Base-by-base conservation (phyloP, 2,797 vertebrate genomes). In the Dryobates pubescens region DNA sequence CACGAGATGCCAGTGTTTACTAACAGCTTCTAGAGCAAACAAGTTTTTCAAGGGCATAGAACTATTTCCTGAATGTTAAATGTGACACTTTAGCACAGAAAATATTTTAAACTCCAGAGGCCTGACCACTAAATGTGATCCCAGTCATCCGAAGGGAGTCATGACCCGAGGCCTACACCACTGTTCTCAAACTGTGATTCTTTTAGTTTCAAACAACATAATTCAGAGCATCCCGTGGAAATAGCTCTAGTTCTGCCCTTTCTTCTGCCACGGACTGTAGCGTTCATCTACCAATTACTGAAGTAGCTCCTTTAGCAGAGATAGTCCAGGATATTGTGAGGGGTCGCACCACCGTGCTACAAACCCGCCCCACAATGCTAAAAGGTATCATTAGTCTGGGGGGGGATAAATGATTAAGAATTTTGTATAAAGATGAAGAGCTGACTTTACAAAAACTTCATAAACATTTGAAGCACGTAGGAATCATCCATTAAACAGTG, bases 191-290 rank as follows among this genome's bases (percentile, higher is more conserved):
- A 95, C 91, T 45, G 82, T 0, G 2, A 88, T 57, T 83, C 88
- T 87, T 79, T 62, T 30, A 5, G 71, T 96, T 97, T 96, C 96
- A 93, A 95, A 96, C 79, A 94, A 75, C 20, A 10, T 69, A 67
- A 93, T 94, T 94, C 95, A 88, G 91, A 94, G 80, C 87, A 91
- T 95, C 88, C 93, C 86, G 86, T 68, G 90, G 83, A 97, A 95
- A 97, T n/a, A 88, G 82, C 86, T 95, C 84, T 53, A 75, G 87
- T 89, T 96, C 77, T 95, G 79, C 82, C 74, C 92, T 88, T 96
- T 92, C 92, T 95, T 93, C 96, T 93, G 85, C 86, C 88, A 78
- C 13, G 69, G 91, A 82, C 91, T 69, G 82, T 78, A 91, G 89
- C 92, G 62, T 94, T 88, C 95, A 51, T 76, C 92, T 94, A 83